Evolutionary conservation across 1,140 invertebrate genomes (phyloP), one percentile per base, ranked within the genome.

Genomic region (Zaprionus tsacasi): DNA sequence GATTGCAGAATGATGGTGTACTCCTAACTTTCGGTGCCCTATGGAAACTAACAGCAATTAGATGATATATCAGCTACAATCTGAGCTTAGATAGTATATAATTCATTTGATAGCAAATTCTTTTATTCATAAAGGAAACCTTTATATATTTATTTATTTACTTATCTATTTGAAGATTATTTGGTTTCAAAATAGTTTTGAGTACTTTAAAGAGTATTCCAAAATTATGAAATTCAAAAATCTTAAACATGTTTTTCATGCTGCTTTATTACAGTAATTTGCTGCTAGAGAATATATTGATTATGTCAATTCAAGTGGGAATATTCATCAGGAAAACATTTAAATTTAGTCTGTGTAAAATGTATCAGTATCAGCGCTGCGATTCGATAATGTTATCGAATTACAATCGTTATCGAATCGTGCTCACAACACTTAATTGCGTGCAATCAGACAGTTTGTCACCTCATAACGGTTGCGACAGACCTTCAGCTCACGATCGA

Each of bases 191-290:
- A 30, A 30, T 6, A 30, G 27, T 30, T 30, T 30, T 30, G 27
- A 30, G 3, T 2, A 5, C 3, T 30, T 30, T 30, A 30, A 30
- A 30, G 27, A 30, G 3, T 30, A 30, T 6, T 30, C 6, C 6
- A 30, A 2, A 30, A 30, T 6, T 30, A 30, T 30, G 0, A 8
- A 35, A 35, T 35, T 35, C 6, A 35, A 35, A 35, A 7, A 8
- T 8, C 0, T 6, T 35, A 35, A 8, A 8, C 10, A 12, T 57
- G 59, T 67, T 60, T 45, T 35, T 38, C 60, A 76, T 76, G 69
- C 74, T 66, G 69, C 35, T 76, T 76, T 76, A 71, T 71, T 72
- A 67, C 69, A 72, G 58, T 50, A 52, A 13, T 11, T 71, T 76
- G 68, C 67, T 70, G 33, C 8, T n/a, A 38, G 13, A 38, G n/a